A percentile compares a stretch with the other conserved stretches of the same genome.
Evolutionary conservation across 2,888 invertebrate species (phyloP).

Genomic region (Cancer borealis): DNA sequence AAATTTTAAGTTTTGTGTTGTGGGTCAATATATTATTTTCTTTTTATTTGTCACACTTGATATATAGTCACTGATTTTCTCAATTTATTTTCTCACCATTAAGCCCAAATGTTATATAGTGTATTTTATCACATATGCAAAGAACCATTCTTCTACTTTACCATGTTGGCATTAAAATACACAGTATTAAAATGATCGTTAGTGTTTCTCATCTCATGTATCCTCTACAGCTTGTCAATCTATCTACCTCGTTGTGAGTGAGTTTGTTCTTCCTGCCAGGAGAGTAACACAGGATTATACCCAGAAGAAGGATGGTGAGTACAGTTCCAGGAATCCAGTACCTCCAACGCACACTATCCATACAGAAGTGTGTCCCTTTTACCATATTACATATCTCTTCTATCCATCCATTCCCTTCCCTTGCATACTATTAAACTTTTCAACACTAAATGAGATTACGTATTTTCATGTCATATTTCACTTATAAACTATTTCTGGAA

Average conservation of each 20-base stretch:
- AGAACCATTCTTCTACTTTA: slow-evolving; percentile 70
- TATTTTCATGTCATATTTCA: no score
- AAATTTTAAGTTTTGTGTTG: slow-evolving; percentile 58
- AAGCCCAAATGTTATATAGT: slow-evolving; percentile 67
- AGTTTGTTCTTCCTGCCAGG: not conserved
- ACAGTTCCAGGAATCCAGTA: not conserved
- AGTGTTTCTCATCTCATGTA: slow-evolving; percentile 13
- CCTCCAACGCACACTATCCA: not conserved
- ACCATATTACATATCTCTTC: not conserved
- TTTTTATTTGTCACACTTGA: slow-evolving; percentile 40
- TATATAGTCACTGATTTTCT: slow-evolving; percentile 60
- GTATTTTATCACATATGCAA: slow-evolving; percentile 73
- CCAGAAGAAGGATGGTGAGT: not conserved
- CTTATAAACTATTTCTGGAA: no score
- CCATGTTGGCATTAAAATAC: slow-evolving; percentile 74
- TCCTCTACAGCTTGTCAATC: not conserved
- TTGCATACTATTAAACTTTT: not conserved
- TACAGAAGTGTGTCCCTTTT: not conserved
- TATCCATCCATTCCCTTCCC: not conserved
- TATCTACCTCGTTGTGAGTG: not conserved
- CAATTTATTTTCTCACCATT: slow-evolving; percentile 65
- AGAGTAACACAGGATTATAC: not conserved
- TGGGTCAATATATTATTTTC: slow-evolving; percentile 55
- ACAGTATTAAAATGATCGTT: slow-evolving; percentile 62
- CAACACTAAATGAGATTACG: no score